Evolutionary conservation across 2,113 vertebrate genomes (phyloP).

Genomic region (Lipotes vexillifer): DNA sequence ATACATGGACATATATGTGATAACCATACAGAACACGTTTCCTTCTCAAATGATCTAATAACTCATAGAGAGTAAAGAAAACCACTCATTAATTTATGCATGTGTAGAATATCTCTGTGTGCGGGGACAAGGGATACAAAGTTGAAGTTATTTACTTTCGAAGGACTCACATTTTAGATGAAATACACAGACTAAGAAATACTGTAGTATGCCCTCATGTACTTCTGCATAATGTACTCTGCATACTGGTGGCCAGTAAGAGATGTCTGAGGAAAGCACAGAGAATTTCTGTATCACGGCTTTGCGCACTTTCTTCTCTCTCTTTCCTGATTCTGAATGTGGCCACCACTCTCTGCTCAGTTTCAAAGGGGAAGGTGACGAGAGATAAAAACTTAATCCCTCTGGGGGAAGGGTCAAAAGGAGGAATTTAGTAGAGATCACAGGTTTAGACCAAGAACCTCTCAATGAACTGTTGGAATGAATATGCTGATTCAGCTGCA

Average conservation of each 20-base stretch:
- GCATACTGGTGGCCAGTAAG: not conserved
- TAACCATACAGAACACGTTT: not conserved
- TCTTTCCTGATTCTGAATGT: not conserved
- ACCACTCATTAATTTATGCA: not conserved
- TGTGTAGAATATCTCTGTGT: not conserved
- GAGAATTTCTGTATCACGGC: not conserved
- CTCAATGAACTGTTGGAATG: slow-evolving; percentile 89
- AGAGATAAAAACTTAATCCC: not conserved
- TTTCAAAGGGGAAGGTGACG: not conserved
- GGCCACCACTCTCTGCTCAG: not conserved
- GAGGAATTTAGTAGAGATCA: not conserved
- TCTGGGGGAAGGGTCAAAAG: not conserved
- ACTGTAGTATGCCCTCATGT: not conserved
- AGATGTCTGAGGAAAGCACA: not conserved
- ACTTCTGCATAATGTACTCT: not conserved
- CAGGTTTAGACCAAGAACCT: slow-evolving; percentile 86
- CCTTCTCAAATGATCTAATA: not conserved
- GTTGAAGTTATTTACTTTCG: not conserved
- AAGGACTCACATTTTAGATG: not conserved
- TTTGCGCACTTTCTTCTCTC: not conserved
- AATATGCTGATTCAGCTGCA: slow-evolving; percentile 90
- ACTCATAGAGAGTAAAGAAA: not conserved
- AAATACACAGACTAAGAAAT: not conserved
- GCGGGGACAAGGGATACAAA: not conserved
- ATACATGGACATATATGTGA: not conserved